Evolutionary conservation across 2,888 invertebrate species (phyloP), one percentile per base, ranked within the genome.

Genomic region (Arctia plantaginis): DNA sequence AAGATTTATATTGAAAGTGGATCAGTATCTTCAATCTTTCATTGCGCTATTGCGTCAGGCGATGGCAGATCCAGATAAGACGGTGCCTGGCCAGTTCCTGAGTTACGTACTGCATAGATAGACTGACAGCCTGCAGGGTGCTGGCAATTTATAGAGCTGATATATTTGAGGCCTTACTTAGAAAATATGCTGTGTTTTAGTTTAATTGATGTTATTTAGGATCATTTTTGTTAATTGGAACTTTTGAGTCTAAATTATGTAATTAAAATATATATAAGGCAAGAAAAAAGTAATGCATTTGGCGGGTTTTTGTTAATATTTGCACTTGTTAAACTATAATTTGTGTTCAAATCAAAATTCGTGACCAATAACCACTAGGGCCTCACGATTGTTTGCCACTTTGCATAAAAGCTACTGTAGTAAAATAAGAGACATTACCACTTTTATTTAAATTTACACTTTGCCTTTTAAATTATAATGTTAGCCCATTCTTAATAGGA

Each of bases 51-150:
- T 83, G 83, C 84, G 85, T 85, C 83, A 83, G 76, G 75, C 77
- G 85, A 88, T 87, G 82, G 82, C 80, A 84, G 86, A 84, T 86
- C 79, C 73, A 78, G 86, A 87, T 86, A 86, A 84, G 74, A 80
- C 80, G 78, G 74, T 75, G 78, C 77, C 80, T 82, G 80, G 83
- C 78, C 76, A 81, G 85, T 84, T 81, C 84, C 88, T 86, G 86
- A 88, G 88, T 87, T 88, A 88, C 88, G 85, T 78, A 74, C 77
- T 65, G 71, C 71, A 65, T 65, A 85, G 88, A 87, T 83, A 78
- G 88, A 83, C 85, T 74, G 83, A 85, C 84, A 77, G 87, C 83
- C 81, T 70, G 78, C 76, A 82, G 82, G 66, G 76, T 76, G 77
- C 59, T 79, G 64, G 47, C 69, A 75, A 85, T 84, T 82, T 84